Base-by-base conservation (phyloP, 1,140 invertebrate species). In the Probaryconus sp. region DNA sequence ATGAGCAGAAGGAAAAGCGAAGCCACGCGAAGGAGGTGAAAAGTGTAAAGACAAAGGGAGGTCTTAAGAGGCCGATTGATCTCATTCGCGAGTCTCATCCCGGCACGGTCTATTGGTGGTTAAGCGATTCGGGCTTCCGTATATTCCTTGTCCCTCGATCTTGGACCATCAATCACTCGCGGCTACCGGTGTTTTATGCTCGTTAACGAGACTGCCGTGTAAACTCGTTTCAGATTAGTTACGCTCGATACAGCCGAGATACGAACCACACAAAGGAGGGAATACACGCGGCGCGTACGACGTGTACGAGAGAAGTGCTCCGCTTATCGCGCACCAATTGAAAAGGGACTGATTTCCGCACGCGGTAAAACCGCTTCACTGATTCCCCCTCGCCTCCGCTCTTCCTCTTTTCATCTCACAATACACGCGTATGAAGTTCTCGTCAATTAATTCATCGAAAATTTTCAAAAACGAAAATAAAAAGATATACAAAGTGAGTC, bases 201-300 rank as follows among this genome's bases (percentile, higher is more conserved):
- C 76, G 77, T 79, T 79, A 78, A 81, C 77, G 70, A 77, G 77
- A 72, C 74, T 68, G 70, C 56, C 70, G 77, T 71, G 73, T 79
- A 82, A 82, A 82, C 78, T 81, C 68, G 69, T 74, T 74, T 67
- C 45, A 64, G 77, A 82, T 83, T 78, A 81, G 78, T 80, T 79
- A 79, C 72, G 72, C 76, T 67, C 61, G 71, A 67, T 69, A 64
- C 61, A 71, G 56, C 26, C 47, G 28, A 69, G 50, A 67, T 74
- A 71, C 58, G 53, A 60, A 17, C 53, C 35, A 64, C 65, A 75
- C 60, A 69, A 69, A 69, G 58, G 43, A 53, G 43, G 21, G 42
- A 67, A 67, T 51, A 61, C 33, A 64, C 56, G 20, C 56, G 50
- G 43, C 43, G 38, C 70, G 35, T 69, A 65, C 65, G 61, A 77